Percentiles rank a stretch among this genome's conserved stretches.
Conservation (phyloP, 2,888 invertebrate genomes). For the Pandemis cinnamomeana region DNA sequence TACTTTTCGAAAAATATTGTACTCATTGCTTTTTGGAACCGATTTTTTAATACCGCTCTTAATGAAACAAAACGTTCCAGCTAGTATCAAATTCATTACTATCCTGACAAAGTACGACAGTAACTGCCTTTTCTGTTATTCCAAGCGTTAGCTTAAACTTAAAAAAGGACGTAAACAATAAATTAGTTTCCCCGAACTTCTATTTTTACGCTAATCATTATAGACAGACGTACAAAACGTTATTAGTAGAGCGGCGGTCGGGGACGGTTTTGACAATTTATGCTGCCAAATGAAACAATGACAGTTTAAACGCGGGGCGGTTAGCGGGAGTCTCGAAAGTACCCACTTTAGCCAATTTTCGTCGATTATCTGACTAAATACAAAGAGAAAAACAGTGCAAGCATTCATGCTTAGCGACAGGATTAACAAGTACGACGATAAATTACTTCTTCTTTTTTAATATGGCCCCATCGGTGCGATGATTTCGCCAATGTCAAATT, state of each 20-base stretch:
- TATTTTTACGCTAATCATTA: conserved; percentile 43
- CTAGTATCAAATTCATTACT: neutral
- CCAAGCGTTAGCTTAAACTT: conserved; percentile 29
- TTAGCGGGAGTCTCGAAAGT: conserved; percentile 2
- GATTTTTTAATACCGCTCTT: neutral
- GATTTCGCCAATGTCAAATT: too few species aligned
- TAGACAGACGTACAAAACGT: conserved; percentile 68
- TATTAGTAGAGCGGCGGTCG: conserved; percentile 72
- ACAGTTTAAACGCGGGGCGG: conserved; percentile 43
- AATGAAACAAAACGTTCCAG: neutral
- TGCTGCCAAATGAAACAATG: conserved; percentile 58
- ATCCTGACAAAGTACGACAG: neutral
- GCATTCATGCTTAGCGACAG: too few species aligned
- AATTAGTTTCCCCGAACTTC: conserved; percentile 39
- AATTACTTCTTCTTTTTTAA: too few species aligned
- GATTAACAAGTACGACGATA: too few species aligned
- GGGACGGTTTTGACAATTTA: conserved; percentile 74
- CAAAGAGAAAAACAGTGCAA: too few species aligned
- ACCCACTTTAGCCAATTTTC: too few species aligned
- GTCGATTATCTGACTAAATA: too few species aligned
- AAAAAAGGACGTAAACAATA: conserved; percentile 33
- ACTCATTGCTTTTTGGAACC: too few species aligned
- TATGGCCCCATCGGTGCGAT: too few species aligned
- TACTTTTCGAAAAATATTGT: too few species aligned
- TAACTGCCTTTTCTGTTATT: conserved; percentile 1